Percentiles rank a stretch among this genome's conserved stretches.
Evolutionary conservation across 2,888 invertebrate genomes (phyloP).

Genomic region (Cyclophora albipunctata): DNA sequence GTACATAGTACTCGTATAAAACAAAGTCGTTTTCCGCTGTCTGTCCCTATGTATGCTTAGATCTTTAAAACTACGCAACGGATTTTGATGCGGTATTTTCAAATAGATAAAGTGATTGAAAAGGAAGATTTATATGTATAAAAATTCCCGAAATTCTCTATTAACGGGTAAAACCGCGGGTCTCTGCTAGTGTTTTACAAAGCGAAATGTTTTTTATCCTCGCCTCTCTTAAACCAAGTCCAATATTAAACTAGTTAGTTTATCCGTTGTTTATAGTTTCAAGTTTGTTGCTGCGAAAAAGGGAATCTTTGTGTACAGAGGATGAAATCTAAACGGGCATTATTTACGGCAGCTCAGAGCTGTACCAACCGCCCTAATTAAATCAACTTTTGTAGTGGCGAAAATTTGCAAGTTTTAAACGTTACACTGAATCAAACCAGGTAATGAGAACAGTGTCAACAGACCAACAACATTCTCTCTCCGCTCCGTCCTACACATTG

Average conservation of each 20-base stretch:
- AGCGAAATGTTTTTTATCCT: too few relatives aligned
- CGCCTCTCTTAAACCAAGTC: conserved; percentile 2
- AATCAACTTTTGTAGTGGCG: conserved; percentile 31
- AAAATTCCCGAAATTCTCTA: too few relatives aligned
- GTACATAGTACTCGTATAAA: too few relatives aligned
- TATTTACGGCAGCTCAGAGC: conserved; percentile 32
- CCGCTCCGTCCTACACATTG: too few relatives aligned
- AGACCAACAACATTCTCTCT: background rate
- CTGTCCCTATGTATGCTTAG: too few relatives aligned
- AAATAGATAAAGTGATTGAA: too few relatives aligned
- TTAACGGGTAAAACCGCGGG: too few relatives aligned
- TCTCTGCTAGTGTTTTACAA: too few relatives aligned
- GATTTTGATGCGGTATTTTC: too few relatives aligned
- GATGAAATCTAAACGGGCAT: conserved; percentile 23
- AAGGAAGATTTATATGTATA: too few relatives aligned
- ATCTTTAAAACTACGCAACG: too few relatives aligned
- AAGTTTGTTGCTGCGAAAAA: conserved; percentile 20
- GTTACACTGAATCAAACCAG: conserved; percentile 1
- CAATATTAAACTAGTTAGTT: conserved; percentile 1
- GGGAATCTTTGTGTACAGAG: conserved; percentile 10
- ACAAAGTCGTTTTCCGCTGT: too few relatives aligned
- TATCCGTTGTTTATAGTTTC: conserved; percentile 8
- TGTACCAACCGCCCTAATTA: conserved; percentile 40
- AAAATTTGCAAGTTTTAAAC: conserved; percentile 21
- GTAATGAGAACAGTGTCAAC: background rate